Conservation (phyloP, 92 coral and sea anemone genomes). For the Epizoanthus illoricatus region DNA sequence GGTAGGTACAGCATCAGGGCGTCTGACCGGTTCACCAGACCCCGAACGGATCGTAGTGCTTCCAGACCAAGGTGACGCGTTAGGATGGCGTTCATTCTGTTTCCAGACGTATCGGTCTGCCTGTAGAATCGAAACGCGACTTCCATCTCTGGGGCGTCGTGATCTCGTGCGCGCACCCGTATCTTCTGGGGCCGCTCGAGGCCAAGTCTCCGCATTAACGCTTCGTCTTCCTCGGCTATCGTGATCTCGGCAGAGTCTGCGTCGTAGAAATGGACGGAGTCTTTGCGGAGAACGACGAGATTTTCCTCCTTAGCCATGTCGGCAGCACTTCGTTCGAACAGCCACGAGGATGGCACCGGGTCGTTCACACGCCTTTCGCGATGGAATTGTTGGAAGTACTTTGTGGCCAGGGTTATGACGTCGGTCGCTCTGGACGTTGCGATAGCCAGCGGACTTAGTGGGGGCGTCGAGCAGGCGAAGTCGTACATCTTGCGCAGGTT, state of each 20-base stretch:
- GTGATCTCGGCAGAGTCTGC: slow-evolving; percentile 24
- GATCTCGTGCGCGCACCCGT: slow-evolving; percentile 4
- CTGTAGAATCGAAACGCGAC: slow-evolving; percentile 27
- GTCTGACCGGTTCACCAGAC: slow-evolving; percentile 34
- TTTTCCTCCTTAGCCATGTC: slow-evolving; percentile 2
- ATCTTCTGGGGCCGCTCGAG: slow-evolving; percentile 14
- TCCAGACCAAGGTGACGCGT: slow-evolving; percentile 34
- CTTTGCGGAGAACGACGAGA: slow-evolving; percentile 9
- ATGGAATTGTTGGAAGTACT: slow-evolving; percentile 31
- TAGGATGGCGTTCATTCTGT: slow-evolving; percentile 32
- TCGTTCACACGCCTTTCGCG: slow-evolving; percentile 30
- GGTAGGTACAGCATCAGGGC: slow-evolving; percentile 34
- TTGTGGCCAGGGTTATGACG: slow-evolving; percentile 27
- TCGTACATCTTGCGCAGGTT: slow-evolving; percentile 30
- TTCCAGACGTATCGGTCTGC: slow-evolving; percentile 33
- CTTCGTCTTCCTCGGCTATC: slow-evolving; percentile 5
- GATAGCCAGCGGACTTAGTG: slow-evolving; percentile 29
- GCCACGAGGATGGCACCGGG: slow-evolving; percentile 35
- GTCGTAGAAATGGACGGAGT: slow-evolving; percentile 22
- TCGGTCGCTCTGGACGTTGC: slow-evolving; percentile 31
- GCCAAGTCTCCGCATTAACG: slow-evolving; percentile 20
- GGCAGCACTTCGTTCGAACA: slow-evolving; percentile 26
- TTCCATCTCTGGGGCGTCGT: slow-evolving; percentile 24
- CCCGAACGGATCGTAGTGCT: slow-evolving; percentile 34
- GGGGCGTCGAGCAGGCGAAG: slow-evolving; percentile 26